A percentile compares a stretch with the other conserved stretches of the same genome.
These are phyloP conservation scores for Schlechtendalia chinensis DNA, from an alignment of 1,140 invertebrate genomes.

Conservation along the genomic window DNA sequence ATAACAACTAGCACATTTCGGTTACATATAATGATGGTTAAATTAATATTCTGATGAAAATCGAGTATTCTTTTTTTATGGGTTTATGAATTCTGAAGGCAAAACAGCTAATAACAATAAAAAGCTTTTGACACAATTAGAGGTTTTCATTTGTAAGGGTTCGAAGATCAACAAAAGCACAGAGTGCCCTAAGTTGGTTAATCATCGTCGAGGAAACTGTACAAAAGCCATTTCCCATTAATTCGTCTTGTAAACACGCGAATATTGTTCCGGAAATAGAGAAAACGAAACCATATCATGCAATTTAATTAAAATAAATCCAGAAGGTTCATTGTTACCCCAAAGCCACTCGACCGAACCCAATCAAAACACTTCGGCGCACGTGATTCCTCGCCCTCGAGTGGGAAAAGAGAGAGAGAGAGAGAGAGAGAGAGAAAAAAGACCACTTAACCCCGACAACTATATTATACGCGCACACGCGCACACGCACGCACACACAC, in stretches of 20 bases:
- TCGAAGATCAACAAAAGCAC: conserved; percentile 49
- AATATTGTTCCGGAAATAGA: conserved; percentile 49
- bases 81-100: conserved; percentile 43
- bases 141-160: conserved; percentile 48
- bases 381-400: conserved; percentile 27
- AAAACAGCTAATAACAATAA: conserved; percentile 49
- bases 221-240: conserved; percentile 47
- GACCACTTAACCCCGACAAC: conserved; percentile 37
- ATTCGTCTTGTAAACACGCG: conserved; percentile 49
- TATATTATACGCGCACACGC: background rate
- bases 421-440: no score
- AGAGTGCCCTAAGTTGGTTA: conserved; percentile 49
- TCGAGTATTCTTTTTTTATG: conserved; percentile 26
- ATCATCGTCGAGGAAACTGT: conserved; percentile 44
- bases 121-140: conserved; percentile 50
- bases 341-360: conserved; percentile 49
- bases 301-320: conserved; percentile 50
- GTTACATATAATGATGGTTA: conserved; percentile 8
- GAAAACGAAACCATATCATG: conserved; percentile 50
- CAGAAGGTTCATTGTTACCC: conserved; percentile 49
- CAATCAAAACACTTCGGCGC: conserved; percentile 46
- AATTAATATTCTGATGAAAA: conserved; percentile 37
- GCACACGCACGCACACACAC: no score
- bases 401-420: conserved; percentile 2
- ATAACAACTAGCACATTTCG: background rate